Evolutionary conservation across 2,888 invertebrate species (phyloP), one percentile per base, ranked within the genome.

Genomic region (Cryptophagus acutangulus): DNA sequence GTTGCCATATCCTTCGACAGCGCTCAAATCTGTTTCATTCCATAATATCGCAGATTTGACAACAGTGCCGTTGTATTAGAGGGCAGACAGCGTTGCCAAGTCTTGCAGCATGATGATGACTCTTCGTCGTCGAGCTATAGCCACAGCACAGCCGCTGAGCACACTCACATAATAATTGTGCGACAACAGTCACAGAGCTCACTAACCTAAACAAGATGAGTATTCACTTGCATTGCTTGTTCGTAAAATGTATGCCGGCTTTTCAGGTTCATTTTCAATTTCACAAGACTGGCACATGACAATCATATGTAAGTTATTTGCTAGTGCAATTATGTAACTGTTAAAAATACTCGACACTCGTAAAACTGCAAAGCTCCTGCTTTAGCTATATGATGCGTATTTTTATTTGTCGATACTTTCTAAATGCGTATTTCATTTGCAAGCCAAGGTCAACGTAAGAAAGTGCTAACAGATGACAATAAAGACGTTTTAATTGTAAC

Each of bases 21-120:
- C 31, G 3, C 26, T 12, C 26, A 12, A 3, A 13, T 26, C n/a
- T 13, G 12, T 4, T 6, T n/a, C n/a, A n/a, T 47, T 40, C 41
- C 29, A 36, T 38, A 34, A 33, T 41, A 40, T 24, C 25, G 40
- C 28, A 40, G 35, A 41, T 13, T 30, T 41, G 59, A 52, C 61
- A 56, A 51, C 52, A 36, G 15, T 12, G 56, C 43, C 9, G n/a
- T 26, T 10, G 30, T 50, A 53, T 55, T 52, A 49, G 59, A 54
- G 55, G 59, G 58, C 60, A 59, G 37, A 51, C 62, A 43, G 41
- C 50, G 65, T 66, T 67, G 66, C 63, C 66, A 54, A 43, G 36
- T 43, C 31, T 25, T 29, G 38, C 28, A 33, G 29, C 26, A 44
- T 43, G 37, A n/a, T 26, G 4, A 26, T 4, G 3, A 26, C 26